These are phyloP conservation scores for Bombus haemorrhoidalis DNA, from an alignment of 1,140 invertebrate species.

Conservation along the genomic window DNA sequence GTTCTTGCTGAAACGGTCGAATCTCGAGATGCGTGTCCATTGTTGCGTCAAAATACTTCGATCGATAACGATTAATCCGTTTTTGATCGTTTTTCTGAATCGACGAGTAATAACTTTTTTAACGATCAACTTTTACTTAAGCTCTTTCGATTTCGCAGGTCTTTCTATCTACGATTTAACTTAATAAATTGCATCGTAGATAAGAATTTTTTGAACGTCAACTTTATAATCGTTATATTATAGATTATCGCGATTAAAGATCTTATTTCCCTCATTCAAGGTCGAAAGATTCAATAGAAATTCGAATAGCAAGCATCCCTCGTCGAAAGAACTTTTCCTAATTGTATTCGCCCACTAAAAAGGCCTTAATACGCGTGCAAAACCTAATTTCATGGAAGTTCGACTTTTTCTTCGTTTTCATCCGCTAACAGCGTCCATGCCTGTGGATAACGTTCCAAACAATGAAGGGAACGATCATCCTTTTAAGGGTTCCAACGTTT, in stretches of 20 bases:
- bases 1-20: not conserved
- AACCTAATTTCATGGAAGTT: not conserved
- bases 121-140: not conserved
- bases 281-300: not conserved
- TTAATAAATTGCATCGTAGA: too few species aligned
- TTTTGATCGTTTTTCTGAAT: not conserved
- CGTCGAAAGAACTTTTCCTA: not conserved
- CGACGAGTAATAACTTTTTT: not conserved
- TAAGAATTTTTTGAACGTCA: too few species aligned
- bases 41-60: not conserved
- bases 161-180: too few species aligned
- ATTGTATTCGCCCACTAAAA: conserved; percentile 25
- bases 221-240: too few species aligned
- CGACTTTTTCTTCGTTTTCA: conserved; percentile 17
- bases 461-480: conserved; percentile 55
- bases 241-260: not conserved
- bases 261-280: not conserved
- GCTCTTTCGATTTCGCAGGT: not conserved
- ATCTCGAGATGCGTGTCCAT: not conserved
- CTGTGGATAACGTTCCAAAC: conserved; percentile 42
- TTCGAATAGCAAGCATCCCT: not conserved
- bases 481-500: conserved; percentile 70
- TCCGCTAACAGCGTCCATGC: conserved; percentile 5
- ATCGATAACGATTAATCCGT: not conserved
- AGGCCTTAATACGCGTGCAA: not conserved